Conservation (phyloP, 2,888 invertebrate species). For the Exocentrus adspersus region DNA sequence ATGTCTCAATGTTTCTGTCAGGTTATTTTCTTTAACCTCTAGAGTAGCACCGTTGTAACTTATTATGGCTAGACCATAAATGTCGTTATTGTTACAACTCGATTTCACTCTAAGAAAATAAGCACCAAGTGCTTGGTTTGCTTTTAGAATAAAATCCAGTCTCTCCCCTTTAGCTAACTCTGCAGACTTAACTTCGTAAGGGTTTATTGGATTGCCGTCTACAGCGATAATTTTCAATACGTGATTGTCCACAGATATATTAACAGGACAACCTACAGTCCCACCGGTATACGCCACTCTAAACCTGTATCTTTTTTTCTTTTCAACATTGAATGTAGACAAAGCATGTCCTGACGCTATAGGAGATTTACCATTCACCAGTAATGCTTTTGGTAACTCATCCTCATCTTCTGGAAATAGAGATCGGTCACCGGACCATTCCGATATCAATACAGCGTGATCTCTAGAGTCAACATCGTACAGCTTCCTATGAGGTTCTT, state of each 20-base stretch:
- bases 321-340: slow-evolving; percentile 66
- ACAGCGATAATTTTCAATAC: slow-evolving; percentile 72
- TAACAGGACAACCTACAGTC: slow-evolving; percentile 74
- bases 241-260: slow-evolving; percentile 74
- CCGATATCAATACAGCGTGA: slow-evolving; percentile 76
- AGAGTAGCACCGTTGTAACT: slow-evolving; percentile 55
- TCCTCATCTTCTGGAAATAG: slow-evolving; percentile 66
- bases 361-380: slow-evolving; percentile 73
- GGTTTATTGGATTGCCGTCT: slow-evolving; percentile 74
- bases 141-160: slow-evolving; percentile 77
- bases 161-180: slow-evolving; percentile 77
- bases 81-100: slow-evolving; percentile 64
- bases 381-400: slow-evolving; percentile 64
- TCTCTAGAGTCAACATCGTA: slow-evolving; percentile 78
- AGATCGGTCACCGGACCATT: slow-evolving; percentile 66
- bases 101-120: slow-evolving; percentile 73
- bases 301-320: slow-evolving; percentile 73
- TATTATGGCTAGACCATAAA: slow-evolving; percentile 68
- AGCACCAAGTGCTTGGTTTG: slow-evolving; percentile 67
- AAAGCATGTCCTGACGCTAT: slow-evolving; percentile 54
- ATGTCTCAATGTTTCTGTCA: slow-evolving; percentile 39
- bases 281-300: slow-evolving; percentile 75
- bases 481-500: slow-evolving; percentile 69
- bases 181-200: slow-evolving; percentile 69
- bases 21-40: slow-evolving; percentile 23